phyloP scores from a whole-genome alignment of 2,797 vertebrate genomes.

The Pseudopleuronectes americanus region DNA sequence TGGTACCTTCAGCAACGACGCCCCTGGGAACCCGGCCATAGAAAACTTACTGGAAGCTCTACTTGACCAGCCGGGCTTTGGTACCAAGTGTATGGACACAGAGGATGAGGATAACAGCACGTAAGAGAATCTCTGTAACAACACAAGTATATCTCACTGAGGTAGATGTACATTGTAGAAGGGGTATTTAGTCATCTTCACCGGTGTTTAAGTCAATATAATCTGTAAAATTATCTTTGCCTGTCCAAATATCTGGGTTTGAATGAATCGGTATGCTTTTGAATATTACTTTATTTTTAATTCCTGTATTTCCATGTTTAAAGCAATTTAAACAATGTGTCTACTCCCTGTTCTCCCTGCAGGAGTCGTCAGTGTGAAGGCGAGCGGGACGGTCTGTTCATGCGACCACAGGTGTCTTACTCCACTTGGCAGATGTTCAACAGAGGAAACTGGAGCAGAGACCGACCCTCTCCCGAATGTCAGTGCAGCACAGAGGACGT shows the following conservation, averaged over 20 bases:
- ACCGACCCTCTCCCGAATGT: slow-evolving; percentile 83
- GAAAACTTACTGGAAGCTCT: slow-evolving; percentile 82
- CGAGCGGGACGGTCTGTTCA: slow-evolving; percentile 51
- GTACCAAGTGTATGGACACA: slow-evolving; percentile 80
- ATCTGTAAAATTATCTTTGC: neutral
- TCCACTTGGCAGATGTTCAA: slow-evolving; percentile 77
- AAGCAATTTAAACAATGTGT: neutral
- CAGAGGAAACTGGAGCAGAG: slow-evolving; percentile 83
- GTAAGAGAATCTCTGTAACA: slow-evolving; percentile 58
- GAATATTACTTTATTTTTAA: neutral
- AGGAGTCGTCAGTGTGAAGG: slow-evolving; percentile 68
- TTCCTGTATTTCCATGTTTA: neutral
- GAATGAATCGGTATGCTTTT: neutral
- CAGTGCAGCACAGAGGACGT: slow-evolving; percentile 84
- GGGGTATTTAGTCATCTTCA: neutral
- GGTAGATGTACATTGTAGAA: no score
- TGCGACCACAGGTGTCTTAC: slow-evolving; percentile 65
- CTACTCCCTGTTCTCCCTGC: slow-evolving; percentile 8
- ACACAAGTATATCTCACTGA: slow-evolving; percentile 3
- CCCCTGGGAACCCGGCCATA: slow-evolving; percentile 70
- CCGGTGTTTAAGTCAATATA: neutral
- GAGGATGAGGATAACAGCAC: slow-evolving; percentile 52
- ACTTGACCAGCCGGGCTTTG: slow-evolving; percentile 86
- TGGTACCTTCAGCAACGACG: slow-evolving; percentile 83
- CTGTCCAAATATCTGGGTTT: neutral